Conservation (phyloP, 2,888 invertebrate species). For the Archaeoteleia sp. region DNA sequence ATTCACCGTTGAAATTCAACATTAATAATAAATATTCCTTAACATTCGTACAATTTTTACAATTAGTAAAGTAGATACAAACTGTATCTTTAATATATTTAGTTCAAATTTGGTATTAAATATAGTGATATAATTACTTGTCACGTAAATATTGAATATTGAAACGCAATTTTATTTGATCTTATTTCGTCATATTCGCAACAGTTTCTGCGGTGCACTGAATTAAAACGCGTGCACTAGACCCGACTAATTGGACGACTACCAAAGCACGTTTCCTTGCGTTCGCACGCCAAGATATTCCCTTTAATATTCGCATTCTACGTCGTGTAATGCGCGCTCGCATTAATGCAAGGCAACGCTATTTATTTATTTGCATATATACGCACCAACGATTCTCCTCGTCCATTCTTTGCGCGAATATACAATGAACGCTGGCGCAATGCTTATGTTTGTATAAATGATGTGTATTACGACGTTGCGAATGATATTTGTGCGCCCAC, state of each 20-base stretch:
- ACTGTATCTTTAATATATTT: no score
- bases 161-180: no score
- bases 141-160: no score
- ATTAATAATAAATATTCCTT: no score
- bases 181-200: neutral
- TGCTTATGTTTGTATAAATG: neutral
- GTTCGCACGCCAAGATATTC: neutral
- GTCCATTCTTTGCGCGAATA: neutral
- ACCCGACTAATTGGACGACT: neutral
- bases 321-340: neutral
- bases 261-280: neutral
- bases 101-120: no score
- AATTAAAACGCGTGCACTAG: neutral
- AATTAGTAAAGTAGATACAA: no score
- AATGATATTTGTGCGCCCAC: constrained; percentile 2
- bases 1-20: no score
- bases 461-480: neutral
- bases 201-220: neutral
- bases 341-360: neutral
- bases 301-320: constrained; percentile 12
- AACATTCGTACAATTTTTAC: no score
- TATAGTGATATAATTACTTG: no score
- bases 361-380: constrained; percentile 8
- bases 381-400: neutral
- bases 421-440: constrained; percentile 1